phyloP scores from a whole-genome alignment of 2,797 vertebrate genomes.

The Denticeps clupeoides region DNA sequence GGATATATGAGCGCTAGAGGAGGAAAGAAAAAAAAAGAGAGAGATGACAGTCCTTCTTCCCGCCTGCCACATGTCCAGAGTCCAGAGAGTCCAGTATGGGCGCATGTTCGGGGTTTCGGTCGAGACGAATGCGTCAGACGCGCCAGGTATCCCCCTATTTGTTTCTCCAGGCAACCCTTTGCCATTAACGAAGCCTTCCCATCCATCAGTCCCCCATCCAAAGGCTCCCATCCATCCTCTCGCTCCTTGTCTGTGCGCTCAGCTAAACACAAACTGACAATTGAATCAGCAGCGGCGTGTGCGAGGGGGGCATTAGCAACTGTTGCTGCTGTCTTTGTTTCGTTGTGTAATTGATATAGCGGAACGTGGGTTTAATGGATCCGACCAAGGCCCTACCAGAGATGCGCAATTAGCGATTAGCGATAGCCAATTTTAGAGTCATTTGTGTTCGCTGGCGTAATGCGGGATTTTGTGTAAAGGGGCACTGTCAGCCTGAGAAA shows the following conservation, averaged over 20 bases:
- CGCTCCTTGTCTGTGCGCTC: constrained; percentile 10
- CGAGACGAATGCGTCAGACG: too few species aligned
- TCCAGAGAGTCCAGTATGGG: too few species aligned
- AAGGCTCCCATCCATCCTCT: neutral
- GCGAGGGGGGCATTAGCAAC: constrained; percentile 2
- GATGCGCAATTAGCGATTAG: constrained; percentile 47
- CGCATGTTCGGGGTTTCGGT: too few species aligned
- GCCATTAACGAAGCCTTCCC: too few species aligned
- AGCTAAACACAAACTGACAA: constrained; percentile 16
- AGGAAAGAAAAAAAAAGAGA: too few species aligned
- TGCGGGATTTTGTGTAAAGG: constrained; percentile 13
- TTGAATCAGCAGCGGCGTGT: constrained; percentile 12
- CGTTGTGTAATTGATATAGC: constrained; percentile 12
- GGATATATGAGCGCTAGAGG: too few species aligned
- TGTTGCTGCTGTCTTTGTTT: neutral
- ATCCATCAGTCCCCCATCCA: constrained; percentile 1
- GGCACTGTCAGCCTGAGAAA: constrained; percentile 19
- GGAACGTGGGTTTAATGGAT: constrained; percentile 16
- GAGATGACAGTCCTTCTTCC: too few species aligned
- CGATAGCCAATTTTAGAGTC: constrained; percentile 43
- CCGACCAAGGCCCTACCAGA: constrained; percentile 12
- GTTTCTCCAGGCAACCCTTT: too few species aligned
- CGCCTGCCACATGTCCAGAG: too few species aligned
- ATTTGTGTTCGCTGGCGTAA: constrained; percentile 28
- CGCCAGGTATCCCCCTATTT: too few species aligned